Conservation (phyloP, 2,888 invertebrate species). For the Unio pictorum region DNA sequence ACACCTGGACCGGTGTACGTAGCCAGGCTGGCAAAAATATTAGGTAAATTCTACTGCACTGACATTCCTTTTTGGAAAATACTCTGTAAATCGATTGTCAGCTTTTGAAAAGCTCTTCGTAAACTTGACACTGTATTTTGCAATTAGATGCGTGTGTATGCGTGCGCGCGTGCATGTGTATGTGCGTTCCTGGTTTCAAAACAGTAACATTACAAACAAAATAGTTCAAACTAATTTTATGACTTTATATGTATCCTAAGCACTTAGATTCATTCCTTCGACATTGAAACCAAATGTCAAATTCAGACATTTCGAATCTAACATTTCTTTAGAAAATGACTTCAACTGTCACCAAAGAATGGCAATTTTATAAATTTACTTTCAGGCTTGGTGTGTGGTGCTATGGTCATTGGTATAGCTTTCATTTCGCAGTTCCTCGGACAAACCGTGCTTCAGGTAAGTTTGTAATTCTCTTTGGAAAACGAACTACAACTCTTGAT, state of each 20-base stretch:
- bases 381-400: slow-evolving; percentile 43
- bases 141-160: not conserved
- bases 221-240: too few relatives aligned
- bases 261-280: too few relatives aligned
- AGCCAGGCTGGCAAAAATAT: slow-evolving; percentile 78
- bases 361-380: slow-evolving; percentile 1
- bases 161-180: not conserved
- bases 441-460: slow-evolving; percentile 50
- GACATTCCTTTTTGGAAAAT: not conserved
- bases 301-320: too few relatives aligned
- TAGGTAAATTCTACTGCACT: slow-evolving; percentile 65
- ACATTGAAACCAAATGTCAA: too few relatives aligned
- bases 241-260: too few relatives aligned
- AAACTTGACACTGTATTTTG: not conserved
- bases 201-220: too few relatives aligned
- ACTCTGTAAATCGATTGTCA: not conserved
- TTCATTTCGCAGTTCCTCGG: slow-evolving; percentile 42
- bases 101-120: not conserved
- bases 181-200: not conserved
- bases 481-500: not conserved
- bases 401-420: slow-evolving; percentile 41
- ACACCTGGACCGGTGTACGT: slow-evolving; percentile 81
- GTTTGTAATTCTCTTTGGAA: not conserved
- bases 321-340: too few relatives aligned
- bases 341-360: not conserved